These are phyloP conservation scores for Neopelma chrysocephalum DNA, from an alignment of 2,797 vertebrate genomes.

Conservation along the genomic window DNA sequence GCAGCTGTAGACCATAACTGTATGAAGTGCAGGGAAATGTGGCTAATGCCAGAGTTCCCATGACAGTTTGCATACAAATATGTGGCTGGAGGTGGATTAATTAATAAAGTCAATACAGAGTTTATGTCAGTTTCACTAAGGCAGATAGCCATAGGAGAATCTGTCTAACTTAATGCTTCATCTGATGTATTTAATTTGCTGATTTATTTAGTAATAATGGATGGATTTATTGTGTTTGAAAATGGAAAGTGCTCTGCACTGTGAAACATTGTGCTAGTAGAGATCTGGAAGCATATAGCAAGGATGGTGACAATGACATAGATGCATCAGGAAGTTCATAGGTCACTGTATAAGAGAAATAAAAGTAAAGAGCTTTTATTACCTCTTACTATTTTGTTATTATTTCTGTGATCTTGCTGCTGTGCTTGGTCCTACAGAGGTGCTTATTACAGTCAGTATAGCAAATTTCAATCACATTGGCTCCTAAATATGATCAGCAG, in stretches of 20 bases:
- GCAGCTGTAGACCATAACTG: not conserved
- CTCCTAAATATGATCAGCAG: not conserved
- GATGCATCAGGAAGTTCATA: not conserved
- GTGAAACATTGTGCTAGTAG: not conserved
- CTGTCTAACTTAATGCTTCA: conserved; percentile 2
- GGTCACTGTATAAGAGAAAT: not conserved
- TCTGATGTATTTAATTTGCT: conserved; percentile 32
- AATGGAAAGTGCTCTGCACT: not conserved
- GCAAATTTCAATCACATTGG: not conserved
- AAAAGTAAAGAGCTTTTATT: not conserved
- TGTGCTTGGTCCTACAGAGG: accelerated
- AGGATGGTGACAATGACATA: not conserved
- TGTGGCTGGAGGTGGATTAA: conserved; percentile 55
- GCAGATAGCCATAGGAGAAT: conserved; percentile 53
- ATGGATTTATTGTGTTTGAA: conserved; percentile 11
- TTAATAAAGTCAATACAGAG: conserved; percentile 66
- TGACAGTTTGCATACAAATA: conserved; percentile 46
- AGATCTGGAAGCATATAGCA: not conserved
- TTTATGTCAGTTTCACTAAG: conserved; percentile 9
- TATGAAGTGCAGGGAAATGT: conserved; percentile 22
- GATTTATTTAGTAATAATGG: conserved; percentile 43
- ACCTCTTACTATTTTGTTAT: not conserved
- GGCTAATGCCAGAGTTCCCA: conserved; percentile 14
- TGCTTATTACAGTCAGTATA: not conserved
- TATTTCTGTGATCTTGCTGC: not conserved